Conservation (phyloP, 1,140 invertebrate genomes). For the Penaeus chinensis region DNA sequence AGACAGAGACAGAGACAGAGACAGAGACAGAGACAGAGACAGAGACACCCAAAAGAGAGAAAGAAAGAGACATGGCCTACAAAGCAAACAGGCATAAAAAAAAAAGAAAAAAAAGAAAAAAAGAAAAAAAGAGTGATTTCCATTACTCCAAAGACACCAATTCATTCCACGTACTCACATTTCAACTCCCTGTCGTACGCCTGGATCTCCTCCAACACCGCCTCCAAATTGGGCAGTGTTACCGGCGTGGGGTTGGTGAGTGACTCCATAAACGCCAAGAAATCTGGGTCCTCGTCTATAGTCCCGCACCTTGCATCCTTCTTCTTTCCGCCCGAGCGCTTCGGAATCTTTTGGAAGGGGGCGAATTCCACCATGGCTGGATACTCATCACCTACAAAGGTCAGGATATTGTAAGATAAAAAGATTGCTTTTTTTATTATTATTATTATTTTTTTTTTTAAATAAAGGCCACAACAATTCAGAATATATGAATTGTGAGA, state of each 20-base stretch:
- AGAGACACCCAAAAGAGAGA: too few species aligned
- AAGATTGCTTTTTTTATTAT: neutral
- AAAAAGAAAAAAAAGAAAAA: too few species aligned
- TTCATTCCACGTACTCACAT: neutral
- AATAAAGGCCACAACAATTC: too few species aligned
- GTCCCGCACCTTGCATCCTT: conserved; percentile 85
- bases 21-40: too few species aligned
- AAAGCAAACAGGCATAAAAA: too few species aligned
- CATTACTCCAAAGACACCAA: too few species aligned
- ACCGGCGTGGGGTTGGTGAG: conserved; percentile 65
- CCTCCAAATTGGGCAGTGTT: conserved; percentile 41
- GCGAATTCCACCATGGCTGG: conserved; percentile 96
- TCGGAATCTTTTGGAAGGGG: conserved; percentile 89
- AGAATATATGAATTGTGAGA: too few species aligned
- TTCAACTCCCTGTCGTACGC: conserved; percentile 45
- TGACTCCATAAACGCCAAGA: conserved; percentile 83
- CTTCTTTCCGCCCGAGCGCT: conserved; percentile 33
- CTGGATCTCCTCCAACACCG: conserved; percentile 52
- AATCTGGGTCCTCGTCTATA: conserved; percentile 87
- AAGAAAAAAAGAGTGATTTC: too few species aligned
- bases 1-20: too few species aligned
- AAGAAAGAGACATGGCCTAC: too few species aligned
- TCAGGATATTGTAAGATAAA: neutral
- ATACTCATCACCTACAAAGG: conserved; percentile 81
- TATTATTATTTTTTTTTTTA: neutral